A percentile compares a stretch with the other conserved stretches of the same genome.
phyloP scores from a whole-genome alignment of 1,140 invertebrate genomes.

The Portunus trituberculatus region DNA sequence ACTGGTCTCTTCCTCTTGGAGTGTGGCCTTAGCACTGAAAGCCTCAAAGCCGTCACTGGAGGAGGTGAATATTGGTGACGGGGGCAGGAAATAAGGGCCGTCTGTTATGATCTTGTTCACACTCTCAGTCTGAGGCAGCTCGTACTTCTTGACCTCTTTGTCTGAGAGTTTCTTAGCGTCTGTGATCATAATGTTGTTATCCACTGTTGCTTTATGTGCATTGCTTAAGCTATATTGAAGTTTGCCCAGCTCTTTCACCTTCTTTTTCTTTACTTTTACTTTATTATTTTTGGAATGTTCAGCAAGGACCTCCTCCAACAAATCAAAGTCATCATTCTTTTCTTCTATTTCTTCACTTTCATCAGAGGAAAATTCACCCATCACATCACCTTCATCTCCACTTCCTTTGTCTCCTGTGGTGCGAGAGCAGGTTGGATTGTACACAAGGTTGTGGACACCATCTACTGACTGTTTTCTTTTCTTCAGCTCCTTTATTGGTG shows the following conservation, averaged over 20 bases:
- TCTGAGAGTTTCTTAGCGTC: constrained; percentile 63
- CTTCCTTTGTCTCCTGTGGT: not conserved
- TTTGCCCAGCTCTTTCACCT: constrained; percentile 53
- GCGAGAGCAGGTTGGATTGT: not conserved
- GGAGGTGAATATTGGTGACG: constrained; percentile 75
- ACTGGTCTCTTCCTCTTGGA: not conserved
- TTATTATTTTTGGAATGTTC: constrained; percentile 76
- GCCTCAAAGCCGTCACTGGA: constrained; percentile 59
- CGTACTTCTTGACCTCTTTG: constrained; percentile 49
- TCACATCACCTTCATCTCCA: constrained; percentile 77
- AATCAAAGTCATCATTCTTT: constrained; percentile 79
- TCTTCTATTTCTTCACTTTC: constrained; percentile 68
- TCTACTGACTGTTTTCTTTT: constrained; percentile 79
- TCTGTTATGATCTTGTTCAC: constrained; percentile 59
- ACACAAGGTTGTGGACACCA: not conserved
- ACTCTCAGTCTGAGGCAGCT: constrained; percentile 77
- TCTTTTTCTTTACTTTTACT: constrained; percentile 69
- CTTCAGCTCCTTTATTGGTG: constrained; percentile 84
- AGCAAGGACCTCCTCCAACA: constrained; percentile 80
- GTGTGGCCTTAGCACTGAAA: constrained; percentile 24
- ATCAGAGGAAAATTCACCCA: constrained; percentile 79
- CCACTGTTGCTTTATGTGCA: constrained; percentile 46
- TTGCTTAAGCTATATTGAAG: constrained; percentile 64
- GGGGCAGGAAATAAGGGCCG: constrained; percentile 67
- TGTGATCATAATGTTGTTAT: constrained; percentile 54